Base-by-base conservation (phyloP, 2,888 invertebrate species). In the Drosophila trichaetosa region DNA sequence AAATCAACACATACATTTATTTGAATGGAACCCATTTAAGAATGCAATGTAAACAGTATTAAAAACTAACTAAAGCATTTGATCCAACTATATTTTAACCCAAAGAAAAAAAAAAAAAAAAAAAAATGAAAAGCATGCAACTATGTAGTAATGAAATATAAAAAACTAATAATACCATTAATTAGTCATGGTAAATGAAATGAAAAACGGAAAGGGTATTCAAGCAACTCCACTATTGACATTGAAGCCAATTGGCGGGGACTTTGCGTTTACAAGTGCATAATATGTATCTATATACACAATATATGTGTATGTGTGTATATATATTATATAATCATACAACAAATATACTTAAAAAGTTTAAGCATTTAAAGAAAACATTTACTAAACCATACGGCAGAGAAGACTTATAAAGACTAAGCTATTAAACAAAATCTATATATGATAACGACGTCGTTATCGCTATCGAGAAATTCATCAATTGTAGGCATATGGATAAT, bases 321-420 rank as follows among this genome's bases (percentile, higher is more conserved):
- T 53, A 67, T 70, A 71, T 71, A 71, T 52, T 53, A 34, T 38
- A 62, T 53, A 52, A 24, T 46, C 54, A 27, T 48, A 52, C 24
- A 16, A 46, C 16, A 46, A 46, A 63, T 63, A 67, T 61, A 64
- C 51, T 34, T 60, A 40, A 48, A 63, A 62, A 73, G 49, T 52
- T 67, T 62, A 59, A 65, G 63, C 59, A 79, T 75, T 76, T 76
- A 53, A 59, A 51, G 36, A 58, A 29, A 34, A 67, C 56, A 80
- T 67, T 72, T 67, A 81, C 77, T 81, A 69, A 77, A 54, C 51
- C 51, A 69, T 58, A 78, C 73, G 79, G 76, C 72, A 81, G 85
- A 85, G 82, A 84, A 84, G 89, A 84, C 84, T 84, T 84, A 87
- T 89, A 82, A 65, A 51, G 65, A 70, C 60, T 84, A 84, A 89